These are phyloP conservation scores for Mustela nigripes DNA, from an alignment of 2,113 vertebrate species.

Conservation along the genomic window DNA sequence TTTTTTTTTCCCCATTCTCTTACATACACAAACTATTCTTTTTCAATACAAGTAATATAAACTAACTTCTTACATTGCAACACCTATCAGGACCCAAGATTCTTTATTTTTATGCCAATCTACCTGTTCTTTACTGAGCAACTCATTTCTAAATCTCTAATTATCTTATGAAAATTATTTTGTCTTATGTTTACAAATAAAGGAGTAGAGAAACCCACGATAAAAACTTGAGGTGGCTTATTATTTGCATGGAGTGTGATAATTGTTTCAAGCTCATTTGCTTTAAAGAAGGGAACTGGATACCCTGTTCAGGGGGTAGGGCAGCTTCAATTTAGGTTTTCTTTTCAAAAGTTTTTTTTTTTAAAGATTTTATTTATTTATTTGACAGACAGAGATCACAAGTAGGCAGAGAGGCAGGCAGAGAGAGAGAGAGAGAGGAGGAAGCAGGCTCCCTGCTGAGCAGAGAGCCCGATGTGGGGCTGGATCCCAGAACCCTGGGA, in stretches of 20 bases:
- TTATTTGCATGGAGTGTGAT: neutral
- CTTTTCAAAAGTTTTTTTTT: too few species aligned
- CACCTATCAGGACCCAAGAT: neutral
- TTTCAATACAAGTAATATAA: neutral
- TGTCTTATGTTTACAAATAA: constrained; percentile 1
- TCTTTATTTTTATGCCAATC: constrained; percentile 12
- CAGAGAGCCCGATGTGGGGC: too few species aligned
- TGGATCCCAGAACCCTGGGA: too few species aligned
- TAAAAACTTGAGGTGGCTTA: neutral
- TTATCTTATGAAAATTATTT: constrained; percentile 15
- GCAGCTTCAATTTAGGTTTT: neutral
- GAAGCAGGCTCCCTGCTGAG: too few species aligned
- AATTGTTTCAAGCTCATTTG: neutral
- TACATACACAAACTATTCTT: neutral
- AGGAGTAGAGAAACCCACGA: neutral
- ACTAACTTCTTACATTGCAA: neutral
- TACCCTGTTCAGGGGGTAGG: neutral
- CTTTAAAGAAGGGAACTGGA: neutral
- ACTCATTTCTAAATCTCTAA: neutral
- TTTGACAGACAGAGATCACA: too few species aligned
- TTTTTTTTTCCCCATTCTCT: neutral
- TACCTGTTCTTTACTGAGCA: neutral
- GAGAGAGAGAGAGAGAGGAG: too few species aligned
- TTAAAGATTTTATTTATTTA: too few species aligned
- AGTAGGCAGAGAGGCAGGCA: too few species aligned